phyloP scores from a whole-genome alignment of 1,140 invertebrate genomes.

The Melanaphis sacchari region DNA sequence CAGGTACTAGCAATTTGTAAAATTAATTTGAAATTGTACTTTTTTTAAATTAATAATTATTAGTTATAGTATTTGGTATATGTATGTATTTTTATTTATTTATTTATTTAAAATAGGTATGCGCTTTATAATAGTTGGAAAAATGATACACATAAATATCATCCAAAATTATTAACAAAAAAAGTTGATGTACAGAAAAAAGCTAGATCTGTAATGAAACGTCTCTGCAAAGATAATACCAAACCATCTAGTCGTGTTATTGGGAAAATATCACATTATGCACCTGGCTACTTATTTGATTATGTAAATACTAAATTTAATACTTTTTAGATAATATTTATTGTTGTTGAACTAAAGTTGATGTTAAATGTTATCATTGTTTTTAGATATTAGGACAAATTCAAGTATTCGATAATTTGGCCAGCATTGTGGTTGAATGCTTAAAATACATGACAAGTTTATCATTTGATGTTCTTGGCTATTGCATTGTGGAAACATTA shows the following conservation, averaged over 20 bases:
- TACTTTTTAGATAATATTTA: background rate
- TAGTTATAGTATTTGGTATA: background rate
- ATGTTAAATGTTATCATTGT: background rate
- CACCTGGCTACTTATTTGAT: slow-evolving; percentile 94
- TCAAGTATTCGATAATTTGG: slow-evolving; percentile 97
- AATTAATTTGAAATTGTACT: slow-evolving; percentile 10
- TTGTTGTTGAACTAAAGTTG: background rate
- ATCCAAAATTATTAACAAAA: slow-evolving; percentile 82
- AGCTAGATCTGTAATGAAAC: slow-evolving; percentile 90
- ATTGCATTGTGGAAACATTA: slow-evolving; percentile 93
- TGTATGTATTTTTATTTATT: slow-evolving; percentile 44
- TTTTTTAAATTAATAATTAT: background rate
- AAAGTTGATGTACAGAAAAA: slow-evolving; percentile 87
- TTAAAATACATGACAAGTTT: slow-evolving; percentile 95
- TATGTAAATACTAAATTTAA: slow-evolving; percentile 74
- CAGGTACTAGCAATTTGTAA: slow-evolving; percentile 67
- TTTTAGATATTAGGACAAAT: slow-evolving; percentile 83
- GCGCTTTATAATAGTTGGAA: slow-evolving; percentile 94
- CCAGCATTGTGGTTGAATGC: slow-evolving; percentile 95
- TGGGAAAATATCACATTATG: slow-evolving; percentile 95
- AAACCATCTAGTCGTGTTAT: slow-evolving; percentile 94
- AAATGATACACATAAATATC: slow-evolving; percentile 81
- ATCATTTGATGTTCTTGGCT: slow-evolving; percentile 95
- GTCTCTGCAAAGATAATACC: slow-evolving; percentile 97
- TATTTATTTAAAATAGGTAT: slow-evolving; percentile 70